phyloP scores from a whole-genome alignment of 2,888 invertebrate species.

The Coecobrya sp. region DNA sequence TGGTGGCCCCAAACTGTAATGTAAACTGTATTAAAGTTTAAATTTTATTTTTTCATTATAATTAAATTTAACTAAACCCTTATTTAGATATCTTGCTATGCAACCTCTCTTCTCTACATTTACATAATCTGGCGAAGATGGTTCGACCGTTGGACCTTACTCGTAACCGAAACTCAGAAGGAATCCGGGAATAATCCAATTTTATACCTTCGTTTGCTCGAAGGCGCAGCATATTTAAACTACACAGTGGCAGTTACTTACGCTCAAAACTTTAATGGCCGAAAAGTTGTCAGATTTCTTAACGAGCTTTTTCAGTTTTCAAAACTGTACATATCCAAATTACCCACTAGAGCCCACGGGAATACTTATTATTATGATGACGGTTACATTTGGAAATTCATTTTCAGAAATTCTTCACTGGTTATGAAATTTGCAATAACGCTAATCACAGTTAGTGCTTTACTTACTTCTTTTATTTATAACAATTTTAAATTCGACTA shows the following conservation, averaged over 20 bases:
- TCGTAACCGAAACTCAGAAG: background rate
- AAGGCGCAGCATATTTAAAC: background rate
- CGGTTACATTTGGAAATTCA: too few relatives aligned
- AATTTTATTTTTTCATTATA: too few relatives aligned
- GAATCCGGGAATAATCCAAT: background rate
- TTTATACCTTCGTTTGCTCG: background rate
- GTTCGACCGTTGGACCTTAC: background rate
- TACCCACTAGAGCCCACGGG: background rate
- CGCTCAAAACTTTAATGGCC: background rate
- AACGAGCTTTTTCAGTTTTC: background rate
- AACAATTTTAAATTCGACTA: background rate
- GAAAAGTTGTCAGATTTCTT: background rate
- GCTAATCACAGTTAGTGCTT: background rate
- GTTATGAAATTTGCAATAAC: background rate
- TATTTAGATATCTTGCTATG: background rate
- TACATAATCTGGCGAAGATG: background rate
- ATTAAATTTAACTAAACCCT: background rate
- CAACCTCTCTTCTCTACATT: background rate
- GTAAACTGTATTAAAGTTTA: too few relatives aligned
- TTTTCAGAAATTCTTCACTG: too few relatives aligned
- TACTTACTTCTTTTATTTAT: background rate
- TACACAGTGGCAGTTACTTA: background rate
- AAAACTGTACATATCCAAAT: background rate
- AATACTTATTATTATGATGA: too few relatives aligned
- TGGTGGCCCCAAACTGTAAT: slow-evolving; percentile 10